These are phyloP conservation scores for Microtus ochrogaster DNA, from an alignment of 2,113 vertebrate genomes.

Conservation along the genomic window DNA sequence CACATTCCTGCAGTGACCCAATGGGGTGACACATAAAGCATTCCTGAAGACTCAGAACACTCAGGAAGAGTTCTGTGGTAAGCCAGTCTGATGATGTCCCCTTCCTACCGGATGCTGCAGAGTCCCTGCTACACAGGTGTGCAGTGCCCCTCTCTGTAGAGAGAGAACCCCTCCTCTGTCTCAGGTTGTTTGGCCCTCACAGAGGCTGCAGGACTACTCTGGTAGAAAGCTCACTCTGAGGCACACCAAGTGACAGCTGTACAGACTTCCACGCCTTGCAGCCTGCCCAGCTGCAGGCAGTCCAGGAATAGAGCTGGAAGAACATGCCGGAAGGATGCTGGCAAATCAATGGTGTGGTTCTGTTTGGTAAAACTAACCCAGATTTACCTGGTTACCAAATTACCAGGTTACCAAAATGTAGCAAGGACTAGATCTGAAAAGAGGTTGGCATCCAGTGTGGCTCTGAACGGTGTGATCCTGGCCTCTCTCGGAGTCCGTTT, in stretches of 20 bases:
- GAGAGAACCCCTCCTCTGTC: background rate
- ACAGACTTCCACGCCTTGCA: background rate
- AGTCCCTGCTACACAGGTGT: background rate
- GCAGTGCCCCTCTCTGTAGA: background rate
- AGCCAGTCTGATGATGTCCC: background rate
- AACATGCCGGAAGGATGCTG: background rate
- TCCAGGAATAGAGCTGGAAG: background rate
- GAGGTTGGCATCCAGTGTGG: background rate
- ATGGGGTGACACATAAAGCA: rapidly evolving
- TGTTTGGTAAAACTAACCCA: background rate
- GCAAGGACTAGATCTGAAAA: background rate
- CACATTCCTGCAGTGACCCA: background rate
- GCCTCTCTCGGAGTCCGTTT: background rate
- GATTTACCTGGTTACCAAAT: background rate
- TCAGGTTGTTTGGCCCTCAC: background rate
- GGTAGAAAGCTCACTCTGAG: background rate
- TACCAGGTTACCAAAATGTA: background rate
- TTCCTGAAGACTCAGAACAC: background rate
- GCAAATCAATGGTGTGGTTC: background rate
- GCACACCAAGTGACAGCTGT: background rate
- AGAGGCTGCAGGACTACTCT: background rate
- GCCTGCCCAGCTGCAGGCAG: background rate
- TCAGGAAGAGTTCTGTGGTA: background rate
- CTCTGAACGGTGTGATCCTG: background rate
- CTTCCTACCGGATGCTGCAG: constrained; percentile 2